These are phyloP conservation scores for Torymus texanus DNA, from an alignment of 2,888 invertebrate genomes.

Conservation along the genomic window DNA sequence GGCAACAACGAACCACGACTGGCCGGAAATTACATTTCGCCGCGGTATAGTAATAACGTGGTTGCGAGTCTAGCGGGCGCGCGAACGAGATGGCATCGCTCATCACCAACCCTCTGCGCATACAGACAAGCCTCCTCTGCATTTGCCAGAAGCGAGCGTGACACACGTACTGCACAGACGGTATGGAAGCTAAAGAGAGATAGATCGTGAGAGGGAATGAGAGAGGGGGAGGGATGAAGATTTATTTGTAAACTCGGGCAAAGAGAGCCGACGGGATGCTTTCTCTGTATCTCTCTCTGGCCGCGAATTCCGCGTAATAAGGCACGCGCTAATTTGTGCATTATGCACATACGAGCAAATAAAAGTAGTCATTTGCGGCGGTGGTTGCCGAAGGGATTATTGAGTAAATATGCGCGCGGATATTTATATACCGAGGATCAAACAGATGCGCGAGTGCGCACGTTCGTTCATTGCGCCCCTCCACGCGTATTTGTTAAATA, in stretches of 20 bases:
- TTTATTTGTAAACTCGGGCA: slow-evolving; percentile 49
- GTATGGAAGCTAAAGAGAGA: neutral
- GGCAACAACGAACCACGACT: slow-evolving; percentile 62
- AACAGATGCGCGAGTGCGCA: neutral
- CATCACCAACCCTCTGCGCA: slow-evolving; percentile 50
- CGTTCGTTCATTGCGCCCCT: too few species aligned
- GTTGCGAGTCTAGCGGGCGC: slow-evolving; percentile 33
- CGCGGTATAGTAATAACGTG: slow-evolving; percentile 68
- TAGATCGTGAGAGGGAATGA: neutral
- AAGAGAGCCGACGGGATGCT: neutral
- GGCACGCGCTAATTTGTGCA: slow-evolving; percentile 39
- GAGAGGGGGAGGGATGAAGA: slow-evolving; percentile 27
- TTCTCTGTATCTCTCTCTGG: too few species aligned
- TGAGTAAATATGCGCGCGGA: slow-evolving; percentile 12
- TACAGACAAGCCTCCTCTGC: slow-evolving; percentile 29
- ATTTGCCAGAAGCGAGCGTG: slow-evolving; percentile 9
- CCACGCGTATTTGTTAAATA: slow-evolving; percentile 5
- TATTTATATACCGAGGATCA: slow-evolving; percentile 33
- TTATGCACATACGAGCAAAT: slow-evolving; percentile 21
- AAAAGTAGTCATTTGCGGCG: slow-evolving; percentile 36
- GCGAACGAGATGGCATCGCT: slow-evolving; percentile 50
- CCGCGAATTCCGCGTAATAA: slow-evolving; percentile 15
- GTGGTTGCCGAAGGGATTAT: slow-evolving; percentile 1
- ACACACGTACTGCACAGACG: slow-evolving; percentile 4
- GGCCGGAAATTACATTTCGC: slow-evolving; percentile 74